Conservation (phyloP, 2,888 invertebrate species). For the Piscicola geometra region DNA sequence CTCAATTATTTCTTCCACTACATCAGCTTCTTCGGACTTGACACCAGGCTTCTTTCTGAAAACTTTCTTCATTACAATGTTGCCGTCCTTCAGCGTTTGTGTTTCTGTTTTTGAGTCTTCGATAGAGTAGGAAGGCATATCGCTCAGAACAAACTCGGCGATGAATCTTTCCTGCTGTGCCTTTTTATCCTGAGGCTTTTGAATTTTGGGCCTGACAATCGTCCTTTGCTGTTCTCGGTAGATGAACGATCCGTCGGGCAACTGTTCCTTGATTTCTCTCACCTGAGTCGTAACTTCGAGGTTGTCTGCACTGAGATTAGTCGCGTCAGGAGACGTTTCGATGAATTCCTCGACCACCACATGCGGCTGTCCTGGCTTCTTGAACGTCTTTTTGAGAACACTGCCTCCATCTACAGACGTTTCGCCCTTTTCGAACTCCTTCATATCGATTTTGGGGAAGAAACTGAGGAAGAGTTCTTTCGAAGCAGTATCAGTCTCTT, state of each 20-base stretch:
- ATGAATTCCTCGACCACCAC: background rate
- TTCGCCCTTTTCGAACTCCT: background rate
- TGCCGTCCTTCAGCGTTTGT: background rate
- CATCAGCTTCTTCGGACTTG: background rate
- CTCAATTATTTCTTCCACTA: background rate
- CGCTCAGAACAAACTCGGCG: background rate
- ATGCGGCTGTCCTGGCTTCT: background rate
- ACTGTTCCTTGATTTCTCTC: slow-evolving; percentile 26
- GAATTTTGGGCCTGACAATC: slow-evolving; percentile 13
- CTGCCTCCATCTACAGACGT: background rate
- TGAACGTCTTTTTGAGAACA: background rate
- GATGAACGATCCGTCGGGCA: background rate
- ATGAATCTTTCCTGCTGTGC: background rate
- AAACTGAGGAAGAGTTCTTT: background rate
- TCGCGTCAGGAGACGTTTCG: background rate
- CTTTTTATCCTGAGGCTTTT: background rate
- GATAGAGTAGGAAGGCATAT: background rate
- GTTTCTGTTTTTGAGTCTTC: background rate
- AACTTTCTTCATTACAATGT: background rate
- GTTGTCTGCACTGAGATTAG: background rate
- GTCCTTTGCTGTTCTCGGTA: slow-evolving; percentile 1
- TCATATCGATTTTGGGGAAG: background rate
- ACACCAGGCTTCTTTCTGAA: background rate
- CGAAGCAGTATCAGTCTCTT: background rate
- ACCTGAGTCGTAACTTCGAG: slow-evolving; percentile 1